Base-by-base conservation (phyloP, 2,113 vertebrate species). In the Antidorcas marsupialis region DNA sequence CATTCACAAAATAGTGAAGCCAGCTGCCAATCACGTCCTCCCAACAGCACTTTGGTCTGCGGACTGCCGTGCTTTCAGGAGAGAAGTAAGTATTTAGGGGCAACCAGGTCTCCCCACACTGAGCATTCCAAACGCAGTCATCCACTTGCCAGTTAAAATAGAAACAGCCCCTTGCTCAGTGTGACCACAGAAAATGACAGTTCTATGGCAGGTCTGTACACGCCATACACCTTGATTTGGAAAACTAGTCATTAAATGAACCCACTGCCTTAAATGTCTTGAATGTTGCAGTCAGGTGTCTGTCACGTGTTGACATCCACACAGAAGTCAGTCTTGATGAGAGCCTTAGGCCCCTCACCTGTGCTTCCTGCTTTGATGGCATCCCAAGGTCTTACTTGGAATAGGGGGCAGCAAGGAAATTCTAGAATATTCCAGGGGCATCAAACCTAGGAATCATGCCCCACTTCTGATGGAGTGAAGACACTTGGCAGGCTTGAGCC, bases 201-300 rank as follows among this genome's bases (percentile, higher is more conserved):
- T 95, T 88, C 15, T 39, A 1, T 79, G 64, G 97, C 97, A 62
- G 97, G 88, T 62, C 94, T 84, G 85, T 84, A 91, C 2, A 11
- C 21, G 97, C 98, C 90, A 87, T 78, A 36, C 95, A 87, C 95
- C 96, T 0, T 91, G 93, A 89, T 98, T 97, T 89, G 81, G 95
- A 97, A 94, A 97, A 98, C 93, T 97, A 97, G 96, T 43, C 95
- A 91, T 98, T 98, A 97, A 98, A 97, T 95, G 97, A 99, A 98
- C 99, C 99, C 98, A 57, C 98, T 99, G 99, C 99, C 99, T 99
- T 99, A 99, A 98, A 98, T 95, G 99, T 98, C 98, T 98, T 98
- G 98, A 99, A 98, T 99, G 99, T 99, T 93, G 90, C 98, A 86
- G 98, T 98, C 98, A 89, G 97, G 98, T 98, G 98, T 99, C 98